Evolutionary conservation across 1,140 invertebrate species (phyloP).

Genomic region (Drosophila arizonae): DNA sequence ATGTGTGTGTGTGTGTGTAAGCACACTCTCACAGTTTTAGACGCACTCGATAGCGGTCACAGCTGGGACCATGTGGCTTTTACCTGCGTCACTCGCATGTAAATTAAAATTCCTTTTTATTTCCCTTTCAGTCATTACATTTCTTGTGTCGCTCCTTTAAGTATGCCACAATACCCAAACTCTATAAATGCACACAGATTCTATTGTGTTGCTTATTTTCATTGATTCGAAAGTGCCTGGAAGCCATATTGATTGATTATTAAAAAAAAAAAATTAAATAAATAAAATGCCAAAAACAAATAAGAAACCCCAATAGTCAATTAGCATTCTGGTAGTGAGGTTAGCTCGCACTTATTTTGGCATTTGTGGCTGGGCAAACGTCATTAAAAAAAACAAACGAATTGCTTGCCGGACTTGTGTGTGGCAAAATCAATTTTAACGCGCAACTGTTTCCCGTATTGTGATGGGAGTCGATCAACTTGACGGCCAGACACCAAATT

Average conservation of each 20-base stretch:
- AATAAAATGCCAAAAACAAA: neutral
- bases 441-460: conserved; percentile 5
- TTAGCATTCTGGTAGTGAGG: conserved; percentile 14
- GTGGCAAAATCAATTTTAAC: conserved; percentile 31
- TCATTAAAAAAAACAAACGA: conserved; percentile 17
- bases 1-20: neutral
- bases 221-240: no score
- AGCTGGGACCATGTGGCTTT: conserved; percentile 7
- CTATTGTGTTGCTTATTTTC: neutral
- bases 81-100: neutral
- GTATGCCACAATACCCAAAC: conserved; percentile 6
- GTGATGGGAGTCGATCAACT: conserved; percentile 27
- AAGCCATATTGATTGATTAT: neutral
- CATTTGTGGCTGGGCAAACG: conserved; percentile 9
- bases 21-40: conserved; percentile 22
- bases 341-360: conserved; percentile 28
- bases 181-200: neutral
- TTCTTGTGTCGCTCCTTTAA: neutral
- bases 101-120: conserved; percentile 3
- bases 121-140: neutral
- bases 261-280: no score
- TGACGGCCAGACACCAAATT: conserved; percentile 65
- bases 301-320: neutral
- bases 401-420: conserved; percentile 1
- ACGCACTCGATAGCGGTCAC: conserved; percentile 22